These are phyloP conservation scores for Rhabdornis inornatus DNA, from an alignment of 2,113 vertebrate genomes.

Conservation along the genomic window DNA sequence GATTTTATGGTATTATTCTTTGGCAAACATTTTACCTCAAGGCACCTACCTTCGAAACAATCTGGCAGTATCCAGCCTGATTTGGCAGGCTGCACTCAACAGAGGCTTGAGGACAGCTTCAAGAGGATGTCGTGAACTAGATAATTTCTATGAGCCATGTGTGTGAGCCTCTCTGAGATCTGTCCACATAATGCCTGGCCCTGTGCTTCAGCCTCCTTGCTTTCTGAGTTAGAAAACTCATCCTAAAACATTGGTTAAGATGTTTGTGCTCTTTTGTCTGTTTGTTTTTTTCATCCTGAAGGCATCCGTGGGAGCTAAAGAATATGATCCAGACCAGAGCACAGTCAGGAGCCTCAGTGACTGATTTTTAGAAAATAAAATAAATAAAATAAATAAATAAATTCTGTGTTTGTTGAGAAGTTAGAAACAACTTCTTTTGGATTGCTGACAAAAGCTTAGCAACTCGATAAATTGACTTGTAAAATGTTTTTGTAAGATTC, in stretches of 20 bases:
- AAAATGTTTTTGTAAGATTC: conserved; percentile 1
- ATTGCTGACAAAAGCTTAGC: neutral
- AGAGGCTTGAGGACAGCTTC: neutral
- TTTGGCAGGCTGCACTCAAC: neutral
- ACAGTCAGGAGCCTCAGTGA: neutral
- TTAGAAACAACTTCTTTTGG: neutral
- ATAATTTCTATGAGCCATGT: neutral
- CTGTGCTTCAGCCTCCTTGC: neutral
- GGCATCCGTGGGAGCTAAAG: neutral
- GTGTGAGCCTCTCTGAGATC: neutral
- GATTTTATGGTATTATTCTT: neutral
- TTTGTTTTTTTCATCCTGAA: neutral
- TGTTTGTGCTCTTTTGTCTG: neutral
- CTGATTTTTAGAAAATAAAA: neutral
- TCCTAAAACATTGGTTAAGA: neutral
- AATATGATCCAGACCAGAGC: neutral
- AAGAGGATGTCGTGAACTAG: neutral
- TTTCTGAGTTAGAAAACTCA: neutral
- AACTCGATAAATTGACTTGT: neutral
- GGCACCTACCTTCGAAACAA: neutral
- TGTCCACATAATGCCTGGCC: neutral
- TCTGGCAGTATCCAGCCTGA: neutral
- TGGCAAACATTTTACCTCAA: neutral
- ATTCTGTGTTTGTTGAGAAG: neutral
- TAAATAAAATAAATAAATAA: neutral